Conservation (phyloP, 2,113 vertebrate genomes). For the Colistium nudipinnis region DNA sequence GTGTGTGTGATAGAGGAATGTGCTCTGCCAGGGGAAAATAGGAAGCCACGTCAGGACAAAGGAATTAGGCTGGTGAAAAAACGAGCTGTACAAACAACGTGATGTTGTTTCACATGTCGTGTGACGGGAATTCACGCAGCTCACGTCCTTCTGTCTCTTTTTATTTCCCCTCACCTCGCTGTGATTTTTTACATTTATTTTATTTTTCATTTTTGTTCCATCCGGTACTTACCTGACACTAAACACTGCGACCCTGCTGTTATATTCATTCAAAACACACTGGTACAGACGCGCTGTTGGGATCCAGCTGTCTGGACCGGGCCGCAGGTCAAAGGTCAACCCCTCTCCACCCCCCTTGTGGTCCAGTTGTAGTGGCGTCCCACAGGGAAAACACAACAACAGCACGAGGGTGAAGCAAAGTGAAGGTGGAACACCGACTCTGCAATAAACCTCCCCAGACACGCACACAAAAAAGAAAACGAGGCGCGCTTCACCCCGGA, state of each 20-base stretch:
- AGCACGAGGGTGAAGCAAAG: not conserved
- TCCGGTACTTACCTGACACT: slow-evolving; percentile 24
- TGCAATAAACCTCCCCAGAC: not conserved
- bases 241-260: slow-evolving; percentile 7
- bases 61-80: slow-evolving; percentile 56
- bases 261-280: slow-evolving; percentile 2
- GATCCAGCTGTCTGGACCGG: slow-evolving; percentile 18
- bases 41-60: slow-evolving; percentile 29
- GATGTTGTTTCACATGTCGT: slow-evolving; percentile 61
- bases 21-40: slow-evolving; percentile 39
- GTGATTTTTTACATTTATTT: too few relatives aligned
- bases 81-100: slow-evolving; percentile 60
- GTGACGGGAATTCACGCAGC: slow-evolving; percentile 32
- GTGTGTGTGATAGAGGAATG: slow-evolving; percentile 55
- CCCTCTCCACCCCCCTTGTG: too few relatives aligned
- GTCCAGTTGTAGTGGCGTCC: too few relatives aligned
- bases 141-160: not conserved
- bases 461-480: not conserved
- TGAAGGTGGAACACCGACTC: too few relatives aligned
- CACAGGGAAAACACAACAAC: slow-evolving; percentile 20
- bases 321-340: slow-evolving; percentile 52
- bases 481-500: not conserved
- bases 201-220: not conserved
- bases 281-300: slow-evolving; percentile 17
- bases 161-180: slow-evolving; percentile 9